These are phyloP conservation scores for Luperina nickerlii DNA, from an alignment of 2,888 invertebrate species.

Conservation along the genomic window DNA sequence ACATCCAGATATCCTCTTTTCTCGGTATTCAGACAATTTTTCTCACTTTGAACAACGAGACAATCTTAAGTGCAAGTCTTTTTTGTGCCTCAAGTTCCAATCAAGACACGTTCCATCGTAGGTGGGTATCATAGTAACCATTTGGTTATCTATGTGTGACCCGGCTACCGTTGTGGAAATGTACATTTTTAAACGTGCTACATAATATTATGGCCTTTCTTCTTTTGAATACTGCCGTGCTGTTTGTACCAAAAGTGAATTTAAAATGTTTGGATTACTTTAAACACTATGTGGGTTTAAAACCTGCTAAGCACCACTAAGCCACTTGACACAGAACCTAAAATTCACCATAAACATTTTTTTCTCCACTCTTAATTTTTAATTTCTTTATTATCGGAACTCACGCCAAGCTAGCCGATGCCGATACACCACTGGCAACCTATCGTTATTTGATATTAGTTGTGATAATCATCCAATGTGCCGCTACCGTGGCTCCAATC, in stretches of 20 bases:
- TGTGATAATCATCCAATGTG: slow-evolving; percentile 65
- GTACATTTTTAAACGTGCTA: slow-evolving; percentile 35
- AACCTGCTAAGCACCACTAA: background rate
- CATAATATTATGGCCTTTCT: background rate
- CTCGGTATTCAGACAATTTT: background rate
- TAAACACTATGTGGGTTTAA: background rate
- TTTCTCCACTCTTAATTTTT: background rate
- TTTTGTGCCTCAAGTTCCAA: slow-evolving; percentile 4
- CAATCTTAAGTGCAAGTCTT: background rate
- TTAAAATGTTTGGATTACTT: background rate
- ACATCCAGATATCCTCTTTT: background rate
- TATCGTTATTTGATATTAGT: slow-evolving; percentile 19
- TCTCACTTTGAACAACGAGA: background rate
- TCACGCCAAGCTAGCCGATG: background rate
- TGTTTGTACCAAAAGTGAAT: slow-evolving; percentile 15
- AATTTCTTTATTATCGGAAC: background rate
- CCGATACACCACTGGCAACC: background rate
- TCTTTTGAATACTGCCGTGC: slow-evolving; percentile 35
- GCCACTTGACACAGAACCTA: background rate
- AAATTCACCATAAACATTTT: background rate
- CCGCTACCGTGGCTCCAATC: slow-evolving; percentile 74
- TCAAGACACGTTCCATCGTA: slow-evolving; percentile 32
- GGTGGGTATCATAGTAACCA: slow-evolving; percentile 23
- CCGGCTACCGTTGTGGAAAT: slow-evolving; percentile 35
- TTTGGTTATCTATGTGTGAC: slow-evolving; percentile 33